These are phyloP conservation scores for Andricus curvator DNA, from an alignment of 2,888 invertebrate genomes.

Conservation along the genomic window DNA sequence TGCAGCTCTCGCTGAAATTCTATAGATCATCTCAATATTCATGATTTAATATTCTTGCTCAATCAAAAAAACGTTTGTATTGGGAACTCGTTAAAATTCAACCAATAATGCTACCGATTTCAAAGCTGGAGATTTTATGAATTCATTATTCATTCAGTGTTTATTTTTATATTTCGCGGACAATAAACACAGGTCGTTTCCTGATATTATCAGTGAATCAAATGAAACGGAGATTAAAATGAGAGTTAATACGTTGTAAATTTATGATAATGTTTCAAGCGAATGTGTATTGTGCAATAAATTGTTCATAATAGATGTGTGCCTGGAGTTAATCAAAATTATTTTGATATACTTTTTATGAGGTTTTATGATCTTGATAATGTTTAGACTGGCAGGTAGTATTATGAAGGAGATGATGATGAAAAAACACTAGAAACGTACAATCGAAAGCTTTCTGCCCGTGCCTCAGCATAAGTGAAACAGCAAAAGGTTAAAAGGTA, in stretches of 20 bases:
- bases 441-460: not conserved
- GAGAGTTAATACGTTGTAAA: not conserved
- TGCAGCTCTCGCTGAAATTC: not conserved
- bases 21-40: constrained; percentile 28
- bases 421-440: not conserved
- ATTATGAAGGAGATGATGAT: not conserved
- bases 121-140: not conserved
- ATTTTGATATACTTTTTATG: not conserved
- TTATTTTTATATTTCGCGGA: constrained; percentile 20
- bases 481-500: not conserved
- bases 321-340: not conserved
- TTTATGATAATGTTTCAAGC: not conserved
- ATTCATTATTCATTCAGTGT: constrained; percentile 20
- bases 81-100: constrained; percentile 14
- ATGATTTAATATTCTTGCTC: constrained; percentile 27
- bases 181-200: constrained; percentile 12
- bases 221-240: not conserved
- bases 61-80: constrained; percentile 37
- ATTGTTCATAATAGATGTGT: not conserved
- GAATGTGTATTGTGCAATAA: not conserved
- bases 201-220: constrained; percentile 2
- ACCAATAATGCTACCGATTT: constrained; percentile 22
- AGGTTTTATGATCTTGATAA: not conserved
- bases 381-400: not conserved
- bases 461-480: not conserved